phyloP scores from a whole-genome alignment of 2,888 invertebrate genomes.

The Drosophila atroscutellata region DNA sequence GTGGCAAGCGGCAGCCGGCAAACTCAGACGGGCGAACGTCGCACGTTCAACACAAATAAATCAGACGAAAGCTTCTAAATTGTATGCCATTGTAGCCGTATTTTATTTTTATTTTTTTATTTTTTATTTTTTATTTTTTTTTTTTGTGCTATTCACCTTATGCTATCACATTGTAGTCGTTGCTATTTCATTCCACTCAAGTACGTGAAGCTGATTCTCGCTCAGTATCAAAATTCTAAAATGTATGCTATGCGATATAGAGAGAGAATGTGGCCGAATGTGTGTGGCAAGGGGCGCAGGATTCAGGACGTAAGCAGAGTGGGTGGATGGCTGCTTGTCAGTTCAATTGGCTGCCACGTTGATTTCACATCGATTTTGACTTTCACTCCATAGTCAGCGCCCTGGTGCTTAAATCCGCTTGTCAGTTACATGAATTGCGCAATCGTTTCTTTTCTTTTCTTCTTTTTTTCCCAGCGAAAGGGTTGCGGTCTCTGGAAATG shows the following conservation, averaged over 20 bases:
- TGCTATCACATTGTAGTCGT: slow-evolving; percentile 41
- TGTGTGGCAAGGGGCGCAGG: neutral
- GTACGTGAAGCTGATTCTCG: slow-evolving; percentile 17
- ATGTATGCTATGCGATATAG: neutral
- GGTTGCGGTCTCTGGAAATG: slow-evolving; percentile 20
- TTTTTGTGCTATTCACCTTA: slow-evolving; percentile 26
- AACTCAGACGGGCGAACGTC: slow-evolving; percentile 18
- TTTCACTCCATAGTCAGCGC: slow-evolving; percentile 22
- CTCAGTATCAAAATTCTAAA: slow-evolving; percentile 32
- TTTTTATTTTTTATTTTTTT: no score
- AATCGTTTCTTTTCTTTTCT: slow-evolving; percentile 3
- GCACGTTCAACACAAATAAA: slow-evolving; percentile 71
- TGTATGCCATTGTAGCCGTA: slow-evolving; percentile 64
- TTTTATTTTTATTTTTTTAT: slow-evolving; percentile 34
- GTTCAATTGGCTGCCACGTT: slow-evolving; percentile 64
- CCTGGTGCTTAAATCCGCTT: slow-evolving; percentile 38
- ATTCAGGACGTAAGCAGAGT: neutral
- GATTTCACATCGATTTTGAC: slow-evolving; percentile 62
- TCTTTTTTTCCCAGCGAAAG: slow-evolving; percentile 4
- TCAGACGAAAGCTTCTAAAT: slow-evolving; percentile 69
- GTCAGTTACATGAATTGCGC: slow-evolving; percentile 29
- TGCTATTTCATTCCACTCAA: slow-evolving; percentile 30
- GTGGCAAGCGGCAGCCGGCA: slow-evolving; percentile 13
- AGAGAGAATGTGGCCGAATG: neutral
- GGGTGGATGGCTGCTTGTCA: slow-evolving; percentile 16